Base-by-base conservation (phyloP, 1,140 invertebrate genomes). In the Tetraneura akinire region DNA sequence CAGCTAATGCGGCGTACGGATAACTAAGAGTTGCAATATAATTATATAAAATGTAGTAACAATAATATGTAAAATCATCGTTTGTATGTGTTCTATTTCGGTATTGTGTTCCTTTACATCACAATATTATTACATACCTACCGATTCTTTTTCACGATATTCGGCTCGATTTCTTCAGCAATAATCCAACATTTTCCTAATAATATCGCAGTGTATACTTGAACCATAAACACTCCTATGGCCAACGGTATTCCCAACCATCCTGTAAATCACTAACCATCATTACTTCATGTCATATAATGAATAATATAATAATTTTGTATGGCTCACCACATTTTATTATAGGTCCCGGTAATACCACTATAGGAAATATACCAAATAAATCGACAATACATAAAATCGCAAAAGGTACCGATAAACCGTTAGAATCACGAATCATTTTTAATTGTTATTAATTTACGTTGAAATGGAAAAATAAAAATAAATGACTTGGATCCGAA, bases 301-400 rank as follows among this genome's bases (percentile, higher is more conserved):
- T 29, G n/a, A 6, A 70, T 3, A 23, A 42, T 26, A 49, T 23
- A 10, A 10, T 29, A 18, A 29, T 11, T n/a, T 14, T 21, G 37
- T 10, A 5, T 32, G 62, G 84, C 86, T 85, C 84, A 92, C 91
- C 91, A 82, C 92, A 92, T 82, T 90, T 87, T 21, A 93, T 90
- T 23, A 93, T 88, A 23, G 91, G 87, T 81, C 90, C 89, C 0
- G 92, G 92, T 73, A 94, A 84, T 6, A 91, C 88, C 1, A 94
- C 89, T 3, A 94, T 89, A 0, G 92, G 92, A 84, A 93, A 93
- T 0, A 94, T 92, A 49, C 92, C 92, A 83, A 94, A 93, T 66
- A 94, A 87, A 85, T 94, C 93, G 10, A 94, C 87, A 21, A 94
- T 90, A 83, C 92, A 94, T 18, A 93, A 86, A 10, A 90, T 88